Conservation (phyloP, 2,113 vertebrate species). For the Abramis brama region DNA sequence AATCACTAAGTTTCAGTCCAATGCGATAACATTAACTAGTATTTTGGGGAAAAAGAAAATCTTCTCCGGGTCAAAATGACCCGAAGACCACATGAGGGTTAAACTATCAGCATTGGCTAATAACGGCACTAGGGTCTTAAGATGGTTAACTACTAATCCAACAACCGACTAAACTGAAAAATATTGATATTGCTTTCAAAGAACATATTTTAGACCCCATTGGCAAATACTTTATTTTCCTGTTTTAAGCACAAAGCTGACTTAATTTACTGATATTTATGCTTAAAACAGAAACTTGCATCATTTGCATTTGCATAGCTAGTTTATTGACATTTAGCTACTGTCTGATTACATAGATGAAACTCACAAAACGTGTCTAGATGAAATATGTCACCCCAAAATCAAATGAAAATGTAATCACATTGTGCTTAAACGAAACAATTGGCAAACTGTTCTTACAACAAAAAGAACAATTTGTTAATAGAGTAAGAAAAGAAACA, state of each 20-base stretch:
- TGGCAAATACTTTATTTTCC: not conserved
- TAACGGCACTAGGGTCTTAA: not conserved
- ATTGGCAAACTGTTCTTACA: not conserved
- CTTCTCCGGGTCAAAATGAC: no score
- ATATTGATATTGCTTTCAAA: not conserved
- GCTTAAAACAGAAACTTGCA: not conserved
- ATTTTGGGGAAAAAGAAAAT: no score
- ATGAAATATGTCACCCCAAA: not conserved
- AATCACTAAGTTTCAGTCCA: no score
- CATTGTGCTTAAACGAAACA: not conserved
- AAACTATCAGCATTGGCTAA: not conserved
- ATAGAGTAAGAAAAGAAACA: not conserved
- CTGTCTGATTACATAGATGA: not conserved
- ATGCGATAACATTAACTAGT: no score
- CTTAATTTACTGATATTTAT: not conserved
- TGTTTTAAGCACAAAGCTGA: not conserved
- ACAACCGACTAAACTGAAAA: not conserved
- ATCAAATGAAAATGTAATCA: not conserved
- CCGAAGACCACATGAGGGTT: no score
- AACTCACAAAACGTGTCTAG: constrained; percentile 5
- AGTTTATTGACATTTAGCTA: not conserved
- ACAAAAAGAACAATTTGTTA: not conserved
- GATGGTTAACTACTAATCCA: not conserved
- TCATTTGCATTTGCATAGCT: not conserved
- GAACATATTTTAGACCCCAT: not conserved